These are phyloP conservation scores for Conchocele bisecta DNA, from an alignment of 2,888 invertebrate species.

Conservation along the genomic window DNA sequence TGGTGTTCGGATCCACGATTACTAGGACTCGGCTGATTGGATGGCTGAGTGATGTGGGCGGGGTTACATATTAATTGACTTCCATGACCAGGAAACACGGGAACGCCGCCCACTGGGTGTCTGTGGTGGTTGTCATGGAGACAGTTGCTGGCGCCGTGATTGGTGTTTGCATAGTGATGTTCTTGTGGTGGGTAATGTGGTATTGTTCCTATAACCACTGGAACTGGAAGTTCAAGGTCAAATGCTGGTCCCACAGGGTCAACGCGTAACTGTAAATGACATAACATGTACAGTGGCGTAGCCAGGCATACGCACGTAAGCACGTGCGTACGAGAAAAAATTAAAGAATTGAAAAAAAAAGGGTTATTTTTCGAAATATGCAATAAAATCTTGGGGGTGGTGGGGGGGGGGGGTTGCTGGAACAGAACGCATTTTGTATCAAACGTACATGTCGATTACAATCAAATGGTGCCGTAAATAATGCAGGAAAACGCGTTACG, in stretches of 20 bases:
- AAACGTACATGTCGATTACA: too few species aligned
- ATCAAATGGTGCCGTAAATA: too few species aligned
- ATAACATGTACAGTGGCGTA: neutral
- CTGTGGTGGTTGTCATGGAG: neutral
- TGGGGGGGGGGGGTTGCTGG: too few species aligned
- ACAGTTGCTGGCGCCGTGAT: neutral
- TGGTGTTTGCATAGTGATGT: slow-evolving; percentile 45
- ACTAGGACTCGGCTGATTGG: slow-evolving; percentile 38
- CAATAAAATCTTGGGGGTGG: too few species aligned
- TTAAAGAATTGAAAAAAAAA: too few species aligned
- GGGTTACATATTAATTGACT: slow-evolving; percentile 46
- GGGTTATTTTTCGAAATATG: too few species aligned
- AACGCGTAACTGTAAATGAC: slow-evolving; percentile 68
- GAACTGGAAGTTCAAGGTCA: slow-evolving; percentile 74
- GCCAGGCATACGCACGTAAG: too few species aligned
- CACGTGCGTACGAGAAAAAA: too few species aligned
- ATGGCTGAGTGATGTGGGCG: slow-evolving; percentile 21
- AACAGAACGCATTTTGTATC: too few species aligned
- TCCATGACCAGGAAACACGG: slow-evolving; percentile 47
- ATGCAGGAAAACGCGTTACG: too few species aligned
- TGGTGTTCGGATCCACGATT: too few species aligned
- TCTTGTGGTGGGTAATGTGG: slow-evolving; percentile 49
- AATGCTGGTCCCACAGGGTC: slow-evolving; percentile 76
- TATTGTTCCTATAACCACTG: slow-evolving; percentile 75
- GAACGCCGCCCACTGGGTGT: slow-evolving; percentile 44